Percentiles rank a stretch among this genome's conserved stretches.
Evolutionary conservation across 2,113 vertebrate genomes (phyloP).

Genomic region (Neolamprologus ventralis): DNA sequence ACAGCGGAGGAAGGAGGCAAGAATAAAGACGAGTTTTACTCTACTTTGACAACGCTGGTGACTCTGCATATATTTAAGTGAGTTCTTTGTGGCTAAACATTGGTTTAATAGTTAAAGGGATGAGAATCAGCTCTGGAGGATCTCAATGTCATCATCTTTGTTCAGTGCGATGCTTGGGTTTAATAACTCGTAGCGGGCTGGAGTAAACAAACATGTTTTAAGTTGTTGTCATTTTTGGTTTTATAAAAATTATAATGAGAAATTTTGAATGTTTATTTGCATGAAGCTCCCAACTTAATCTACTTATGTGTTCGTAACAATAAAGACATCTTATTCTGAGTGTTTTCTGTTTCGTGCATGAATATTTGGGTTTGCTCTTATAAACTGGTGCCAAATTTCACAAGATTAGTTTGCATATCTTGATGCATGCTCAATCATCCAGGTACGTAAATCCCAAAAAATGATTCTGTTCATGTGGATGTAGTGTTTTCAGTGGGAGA

Average conservation of each 20-base stretch:
- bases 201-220: background rate
- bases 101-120: background rate
- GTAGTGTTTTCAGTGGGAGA: rapidly evolving
- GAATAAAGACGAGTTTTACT: background rate
- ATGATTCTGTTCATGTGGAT: background rate
- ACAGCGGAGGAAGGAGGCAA: background rate
- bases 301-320: background rate
- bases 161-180: background rate
- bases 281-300: background rate
- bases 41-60: background rate
- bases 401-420: background rate
- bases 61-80: background rate
- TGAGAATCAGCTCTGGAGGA: background rate
- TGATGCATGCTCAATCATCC: background rate
- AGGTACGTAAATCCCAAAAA: rapidly evolving
- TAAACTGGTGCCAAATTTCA: background rate
- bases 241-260: background rate
- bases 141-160: background rate
- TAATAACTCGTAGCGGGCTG: rapidly evolving
- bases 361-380: background rate
- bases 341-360: rapidly evolving
- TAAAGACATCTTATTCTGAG: background rate
- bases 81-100: background rate
- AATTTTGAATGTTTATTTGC: background rate
- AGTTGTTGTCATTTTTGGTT: background rate